Percentiles rank a stretch among this genome's conserved stretches.
These are phyloP conservation scores for Drosophila robusta DNA, from an alignment of 2,888 invertebrate species.

Conservation along the genomic window DNA sequence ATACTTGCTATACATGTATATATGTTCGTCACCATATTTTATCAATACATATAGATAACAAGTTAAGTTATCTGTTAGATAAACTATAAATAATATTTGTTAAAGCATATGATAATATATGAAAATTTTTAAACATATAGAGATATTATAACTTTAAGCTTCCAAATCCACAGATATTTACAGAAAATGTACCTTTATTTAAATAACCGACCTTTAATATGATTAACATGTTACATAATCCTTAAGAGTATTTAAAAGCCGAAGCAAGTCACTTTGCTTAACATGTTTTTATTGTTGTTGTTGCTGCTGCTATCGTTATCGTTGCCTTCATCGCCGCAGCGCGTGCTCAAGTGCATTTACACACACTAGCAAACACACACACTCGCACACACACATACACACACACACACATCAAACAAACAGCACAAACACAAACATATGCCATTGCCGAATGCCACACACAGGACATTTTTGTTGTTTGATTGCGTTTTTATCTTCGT, in stretches of 20 bases:
- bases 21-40: no score
- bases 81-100: no score
- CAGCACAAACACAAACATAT: slow-evolving; percentile 63
- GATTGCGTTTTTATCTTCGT: slow-evolving; percentile 78
- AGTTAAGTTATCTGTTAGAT: no score
- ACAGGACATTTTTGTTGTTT: slow-evolving; percentile 65
- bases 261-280: background rate
- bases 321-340: slow-evolving; percentile 45
- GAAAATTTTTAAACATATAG: no score
- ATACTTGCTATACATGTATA: no score
- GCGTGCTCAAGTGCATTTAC: slow-evolving; percentile 77
- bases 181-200: no score
- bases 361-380: slow-evolving; percentile 25
- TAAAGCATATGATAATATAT: no score
- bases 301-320: slow-evolving; percentile 44
- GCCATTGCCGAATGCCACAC: slow-evolving; percentile 50
- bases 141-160: no score
- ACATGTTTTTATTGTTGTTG: slow-evolving; percentile 2
- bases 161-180: no score
- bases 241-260: slow-evolving; percentile 22
- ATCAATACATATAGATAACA: no score
- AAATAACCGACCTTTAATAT: background rate
- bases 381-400: slow-evolving; percentile 21
- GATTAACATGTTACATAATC: background rate
- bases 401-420: slow-evolving; percentile 21